phyloP scores from a whole-genome alignment of 2,888 invertebrate species.

The Sminthurinus aureus region DNA sequence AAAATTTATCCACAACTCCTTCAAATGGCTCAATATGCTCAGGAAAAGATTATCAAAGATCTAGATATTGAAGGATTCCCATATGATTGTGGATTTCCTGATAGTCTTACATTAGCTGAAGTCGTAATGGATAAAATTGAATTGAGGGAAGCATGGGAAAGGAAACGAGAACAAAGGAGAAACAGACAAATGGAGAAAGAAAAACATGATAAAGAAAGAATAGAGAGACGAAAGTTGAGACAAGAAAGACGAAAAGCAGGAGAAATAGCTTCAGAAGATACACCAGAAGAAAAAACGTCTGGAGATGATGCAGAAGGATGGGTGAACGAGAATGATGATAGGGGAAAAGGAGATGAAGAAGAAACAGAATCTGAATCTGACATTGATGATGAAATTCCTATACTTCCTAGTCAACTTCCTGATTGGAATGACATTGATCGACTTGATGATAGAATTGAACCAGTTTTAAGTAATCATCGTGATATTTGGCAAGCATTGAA shows the following conservation, averaged over 20 bases:
- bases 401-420: conserved; percentile 7
- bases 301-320: too few relatives aligned
- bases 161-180: too few relatives aligned
- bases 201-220: background rate
- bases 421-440: conserved; percentile 24
- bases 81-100: conserved; percentile 31
- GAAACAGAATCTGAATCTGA: conserved; percentile 12
- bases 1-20: background rate
- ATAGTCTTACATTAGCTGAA: conserved; percentile 33
- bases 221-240: background rate
- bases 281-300: too few relatives aligned
- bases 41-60: conserved; percentile 11
- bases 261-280: too few relatives aligned
- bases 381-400: background rate
- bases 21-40: conserved; percentile 14
- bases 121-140: conserved; percentile 5
- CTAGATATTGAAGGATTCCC: conserved; percentile 16
- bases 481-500: conserved; percentile 28
- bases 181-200: too few relatives aligned
- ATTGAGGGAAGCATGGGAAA: too few relatives aligned
- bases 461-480: background rate
- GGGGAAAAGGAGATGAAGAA: too few relatives aligned
- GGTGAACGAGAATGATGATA: too few relatives aligned
- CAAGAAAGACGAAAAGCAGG: background rate
- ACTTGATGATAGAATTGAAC: background rate